Evolutionary conservation across 2,113 vertebrate species (phyloP).

Genomic region (Pluvianellus socialis): DNA sequence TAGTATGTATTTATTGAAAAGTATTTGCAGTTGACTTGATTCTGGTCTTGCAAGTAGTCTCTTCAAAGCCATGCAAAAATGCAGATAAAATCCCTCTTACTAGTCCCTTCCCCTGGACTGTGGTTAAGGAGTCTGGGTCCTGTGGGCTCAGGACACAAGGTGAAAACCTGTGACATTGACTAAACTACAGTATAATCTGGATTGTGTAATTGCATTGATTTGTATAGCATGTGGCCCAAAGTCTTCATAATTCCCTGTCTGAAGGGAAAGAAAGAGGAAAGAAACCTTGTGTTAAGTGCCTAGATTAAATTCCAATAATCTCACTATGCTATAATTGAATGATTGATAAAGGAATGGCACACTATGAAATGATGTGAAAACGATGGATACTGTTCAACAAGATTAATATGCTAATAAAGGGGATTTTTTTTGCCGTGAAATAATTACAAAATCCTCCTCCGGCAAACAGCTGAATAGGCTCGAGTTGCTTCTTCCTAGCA

Average conservation of each 20-base stretch:
- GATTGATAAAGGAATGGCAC: neutral
- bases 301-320: neutral
- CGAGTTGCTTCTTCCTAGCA: neutral
- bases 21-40: neutral
- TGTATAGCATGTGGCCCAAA: neutral
- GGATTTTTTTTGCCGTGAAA: neutral
- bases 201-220: neutral
- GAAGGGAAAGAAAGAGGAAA: neutral
- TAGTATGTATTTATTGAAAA: neutral
- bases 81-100: neutral
- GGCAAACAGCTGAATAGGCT: neutral
- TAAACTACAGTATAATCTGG: too few relatives aligned
- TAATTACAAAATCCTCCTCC: neutral
- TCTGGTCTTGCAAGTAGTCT: neutral
- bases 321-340: neutral
- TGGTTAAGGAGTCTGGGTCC: neutral
- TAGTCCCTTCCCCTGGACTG: neutral
- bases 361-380: neutral
- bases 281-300: neutral
- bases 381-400: neutral
- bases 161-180: neutral
- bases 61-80: neutral
- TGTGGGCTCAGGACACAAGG: rapidly evolving
- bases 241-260: neutral
- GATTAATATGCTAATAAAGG: neutral